Base-by-base conservation (phyloP, 2,113 vertebrate genomes). In the Tragulus kanchil region DNA sequence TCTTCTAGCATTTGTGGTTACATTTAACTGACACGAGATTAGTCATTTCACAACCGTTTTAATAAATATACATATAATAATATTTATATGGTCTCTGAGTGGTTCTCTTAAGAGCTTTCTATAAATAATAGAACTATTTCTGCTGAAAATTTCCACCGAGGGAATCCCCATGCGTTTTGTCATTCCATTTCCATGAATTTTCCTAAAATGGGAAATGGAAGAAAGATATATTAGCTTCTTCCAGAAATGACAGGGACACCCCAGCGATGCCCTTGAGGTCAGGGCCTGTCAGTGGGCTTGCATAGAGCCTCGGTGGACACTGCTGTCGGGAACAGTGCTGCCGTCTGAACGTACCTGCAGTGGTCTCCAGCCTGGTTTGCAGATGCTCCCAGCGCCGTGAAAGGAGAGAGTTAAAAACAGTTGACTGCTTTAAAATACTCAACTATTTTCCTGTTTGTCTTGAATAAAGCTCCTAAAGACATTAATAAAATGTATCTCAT, bases 141-240 rank as follows among this genome's bases (percentile, higher is more conserved):
- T 61, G 42, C 42, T 95, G 64, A 62, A 93, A 59, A n/a, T 81
- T 94, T 96, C 54, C 61, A 84, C 5, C 16, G 19, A 94, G 28
- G 45, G 19, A 56, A 13, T 91, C 26, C 17, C 14, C 28, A 28
- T 73, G 17, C 7, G 50, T 82, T 81, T 92, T 88, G 25, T 28
- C 85, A 52, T 96, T 93, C 94, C 14, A 45, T 93, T 95, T 89
- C 69, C 52, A 50, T 71, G 77, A 83, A 91, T 95, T 85, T 82
- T 89, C 61, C 83, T 65, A 92, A 86, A 94, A 65, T 73, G 79
- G 52, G 78, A 97, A 79, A 62, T 17, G n/a, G 82, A 42, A 48
- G n/a, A 54, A 78, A 82, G 42, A 77, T 23, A n/a, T 1, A 3
- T 2, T 21, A 25, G n/a, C 64, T 61, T 93, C 75, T 94, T 78